Conservation (phyloP, 2,888 invertebrate genomes). For the Hoplodrina blanda region DNA sequence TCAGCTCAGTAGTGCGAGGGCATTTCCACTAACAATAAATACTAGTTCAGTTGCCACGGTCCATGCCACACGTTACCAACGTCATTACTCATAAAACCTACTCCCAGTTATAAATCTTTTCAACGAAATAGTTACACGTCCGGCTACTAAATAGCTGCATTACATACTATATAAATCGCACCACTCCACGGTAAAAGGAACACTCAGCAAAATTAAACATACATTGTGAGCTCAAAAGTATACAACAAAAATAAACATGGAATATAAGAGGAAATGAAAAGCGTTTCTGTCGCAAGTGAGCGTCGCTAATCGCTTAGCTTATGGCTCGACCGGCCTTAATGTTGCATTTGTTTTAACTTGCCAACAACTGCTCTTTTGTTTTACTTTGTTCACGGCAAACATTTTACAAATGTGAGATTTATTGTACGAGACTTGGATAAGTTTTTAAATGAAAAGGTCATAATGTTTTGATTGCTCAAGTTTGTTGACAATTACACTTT, state of each 20-base stretch:
- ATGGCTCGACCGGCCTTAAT: conserved; percentile 46
- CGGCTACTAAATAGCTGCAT: conserved; percentile 7
- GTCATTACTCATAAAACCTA: conserved; percentile 8
- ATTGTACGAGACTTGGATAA: conserved; percentile 29
- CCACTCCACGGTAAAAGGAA: conserved; percentile 38
- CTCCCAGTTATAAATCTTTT: conserved; percentile 15
- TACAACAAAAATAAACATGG: conserved; percentile 59
- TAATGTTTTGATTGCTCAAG: conserved; percentile 41
- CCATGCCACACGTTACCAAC: background rate
- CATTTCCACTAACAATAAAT: background rate
- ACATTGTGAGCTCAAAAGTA: conserved; percentile 53
- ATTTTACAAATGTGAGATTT: conserved; percentile 39
- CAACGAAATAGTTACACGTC: conserved; percentile 14
- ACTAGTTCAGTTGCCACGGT: background rate
- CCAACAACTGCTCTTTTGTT: conserved; percentile 48
- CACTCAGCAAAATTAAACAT: conserved; percentile 57
- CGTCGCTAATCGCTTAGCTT: conserved; percentile 60
- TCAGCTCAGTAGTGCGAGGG: too few relatives aligned
- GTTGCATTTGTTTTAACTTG: conserved; percentile 51
- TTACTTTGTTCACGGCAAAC: conserved; percentile 31
- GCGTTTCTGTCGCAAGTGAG: conserved; percentile 47
- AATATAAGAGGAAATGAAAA: conserved; percentile 63
- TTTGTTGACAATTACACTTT: conserved; percentile 29
- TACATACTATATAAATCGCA: conserved; percentile 6
- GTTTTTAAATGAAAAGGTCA: conserved; percentile 43